Evolutionary conservation across 2,888 invertebrate species (phyloP).

Genomic region (Argyresthia albistria): DNA sequence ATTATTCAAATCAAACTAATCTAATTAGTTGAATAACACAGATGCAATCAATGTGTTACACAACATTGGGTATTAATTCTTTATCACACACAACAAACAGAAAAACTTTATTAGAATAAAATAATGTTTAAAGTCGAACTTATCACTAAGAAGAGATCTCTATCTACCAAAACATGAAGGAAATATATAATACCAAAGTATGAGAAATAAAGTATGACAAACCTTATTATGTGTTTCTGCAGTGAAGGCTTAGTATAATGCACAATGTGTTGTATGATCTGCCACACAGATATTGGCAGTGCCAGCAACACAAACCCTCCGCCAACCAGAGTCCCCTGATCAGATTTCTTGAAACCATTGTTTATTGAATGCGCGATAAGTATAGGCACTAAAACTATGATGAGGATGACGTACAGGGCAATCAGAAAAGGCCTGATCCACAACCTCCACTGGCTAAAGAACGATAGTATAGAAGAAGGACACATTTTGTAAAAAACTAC

Average conservation of each 20-base stretch:
- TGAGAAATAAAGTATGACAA: slow-evolving; percentile 12
- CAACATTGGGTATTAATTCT: background rate
- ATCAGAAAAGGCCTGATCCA: slow-evolving; percentile 93
- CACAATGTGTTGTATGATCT: slow-evolving; percentile 94
- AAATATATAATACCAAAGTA: background rate
- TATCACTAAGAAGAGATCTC: background rate
- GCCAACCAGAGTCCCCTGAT: slow-evolving; percentile 87
- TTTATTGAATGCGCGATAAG: slow-evolving; percentile 85
- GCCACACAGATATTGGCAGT: slow-evolving; percentile 94
- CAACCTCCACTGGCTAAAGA: slow-evolving; percentile 79
- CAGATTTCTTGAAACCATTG: slow-evolving; percentile 83
- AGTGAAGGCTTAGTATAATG: slow-evolving; percentile 93
- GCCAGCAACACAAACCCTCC: slow-evolving; percentile 94
- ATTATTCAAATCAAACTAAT: slow-evolving; percentile 7
- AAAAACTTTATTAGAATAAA: background rate
- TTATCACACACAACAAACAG: background rate
- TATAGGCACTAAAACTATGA: slow-evolving; percentile 88
- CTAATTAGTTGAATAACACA: background rate
- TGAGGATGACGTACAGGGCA: slow-evolving; percentile 83
- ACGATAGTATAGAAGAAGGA: slow-evolving; percentile 36
- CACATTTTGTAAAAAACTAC: background rate
- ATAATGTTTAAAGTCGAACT: background rate
- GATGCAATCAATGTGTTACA: no score
- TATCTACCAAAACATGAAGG: no score
- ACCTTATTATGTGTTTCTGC: slow-evolving; percentile 95